Conservation (phyloP, 2,113 vertebrate species). For the Balaeniceps rex region DNA sequence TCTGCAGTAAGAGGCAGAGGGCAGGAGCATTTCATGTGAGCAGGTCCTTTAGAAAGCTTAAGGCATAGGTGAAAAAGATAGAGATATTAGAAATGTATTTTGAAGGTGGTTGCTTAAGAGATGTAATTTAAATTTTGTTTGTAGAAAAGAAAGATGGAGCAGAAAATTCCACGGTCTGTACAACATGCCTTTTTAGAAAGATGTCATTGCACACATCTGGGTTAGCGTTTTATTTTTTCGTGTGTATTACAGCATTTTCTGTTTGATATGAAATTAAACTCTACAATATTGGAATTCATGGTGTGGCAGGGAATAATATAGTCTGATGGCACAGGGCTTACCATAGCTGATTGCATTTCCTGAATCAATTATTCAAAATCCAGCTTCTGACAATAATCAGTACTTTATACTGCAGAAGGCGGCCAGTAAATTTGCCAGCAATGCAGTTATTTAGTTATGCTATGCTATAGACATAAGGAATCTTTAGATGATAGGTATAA, state of each 20-base stretch:
- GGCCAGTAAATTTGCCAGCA: neutral
- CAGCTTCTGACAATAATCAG: neutral
- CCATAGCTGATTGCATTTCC: neutral
- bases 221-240: neutral
- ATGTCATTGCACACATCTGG: neutral
- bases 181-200: neutral
- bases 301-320: neutral
- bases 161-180: neutral
- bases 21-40: neutral
- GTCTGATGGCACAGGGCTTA: neutral
- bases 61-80: neutral
- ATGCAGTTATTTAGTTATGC: neutral
- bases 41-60: neutral
- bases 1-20: neutral
- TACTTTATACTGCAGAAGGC: neutral
- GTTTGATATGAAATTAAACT: neutral
- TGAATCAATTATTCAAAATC: neutral
- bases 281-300: neutral
- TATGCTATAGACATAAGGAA: neutral
- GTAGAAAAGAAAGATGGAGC: neutral
- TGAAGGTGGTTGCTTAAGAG: neutral
- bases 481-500: neutral
- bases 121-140: neutral
- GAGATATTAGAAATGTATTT: neutral
- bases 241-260: neutral